Evolutionary conservation across 2,888 invertebrate genomes (phyloP).

Genomic region (Papilio gigon): DNA sequence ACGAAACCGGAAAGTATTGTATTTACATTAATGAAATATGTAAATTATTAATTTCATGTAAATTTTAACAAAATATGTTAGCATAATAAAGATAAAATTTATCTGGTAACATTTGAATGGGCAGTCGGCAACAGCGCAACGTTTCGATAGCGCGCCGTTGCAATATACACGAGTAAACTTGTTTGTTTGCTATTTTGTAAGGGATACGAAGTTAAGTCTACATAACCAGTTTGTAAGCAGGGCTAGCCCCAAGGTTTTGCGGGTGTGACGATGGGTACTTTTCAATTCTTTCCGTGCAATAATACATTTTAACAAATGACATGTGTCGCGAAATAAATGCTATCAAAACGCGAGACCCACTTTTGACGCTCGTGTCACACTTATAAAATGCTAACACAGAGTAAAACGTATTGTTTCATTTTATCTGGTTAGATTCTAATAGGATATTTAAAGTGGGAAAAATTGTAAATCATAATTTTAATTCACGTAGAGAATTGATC

Average conservation of each 20-base stretch:
- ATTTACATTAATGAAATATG: not conserved
- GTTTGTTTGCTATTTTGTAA: conserved; percentile 43
- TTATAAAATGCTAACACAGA: conserved; percentile 31
- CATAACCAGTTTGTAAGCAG: conserved; percentile 40
- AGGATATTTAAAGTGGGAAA: conserved; percentile 16
- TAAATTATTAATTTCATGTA: conserved; percentile 1
- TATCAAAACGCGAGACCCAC: conserved; percentile 22
- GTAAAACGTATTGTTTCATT: conserved; percentile 29
- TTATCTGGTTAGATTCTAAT: conserved; percentile 15
- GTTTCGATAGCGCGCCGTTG: conserved; percentile 37
- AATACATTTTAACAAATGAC: conserved; percentile 20
- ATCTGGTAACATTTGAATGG: conserved; percentile 4
- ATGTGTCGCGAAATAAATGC: conserved; percentile 4
- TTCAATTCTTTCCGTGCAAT: conserved; percentile 37
- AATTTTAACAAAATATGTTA: conserved; percentile 3
- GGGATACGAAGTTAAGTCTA: conserved; percentile 40
- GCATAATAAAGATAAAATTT: conserved; percentile 1
- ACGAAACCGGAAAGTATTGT: not conserved
- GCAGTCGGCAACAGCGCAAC: conserved; percentile 29
- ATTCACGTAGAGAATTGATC: conserved; percentile 22
- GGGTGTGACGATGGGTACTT: conserved; percentile 35
- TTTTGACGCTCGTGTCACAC: conserved; percentile 27
- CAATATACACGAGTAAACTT: conserved; percentile 40
- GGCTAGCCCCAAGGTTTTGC: conserved; percentile 40
- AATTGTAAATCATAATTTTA: conserved; percentile 18